Base-by-base conservation (phyloP, 2,888 invertebrate species). In the Portevinia maculata region DNA sequence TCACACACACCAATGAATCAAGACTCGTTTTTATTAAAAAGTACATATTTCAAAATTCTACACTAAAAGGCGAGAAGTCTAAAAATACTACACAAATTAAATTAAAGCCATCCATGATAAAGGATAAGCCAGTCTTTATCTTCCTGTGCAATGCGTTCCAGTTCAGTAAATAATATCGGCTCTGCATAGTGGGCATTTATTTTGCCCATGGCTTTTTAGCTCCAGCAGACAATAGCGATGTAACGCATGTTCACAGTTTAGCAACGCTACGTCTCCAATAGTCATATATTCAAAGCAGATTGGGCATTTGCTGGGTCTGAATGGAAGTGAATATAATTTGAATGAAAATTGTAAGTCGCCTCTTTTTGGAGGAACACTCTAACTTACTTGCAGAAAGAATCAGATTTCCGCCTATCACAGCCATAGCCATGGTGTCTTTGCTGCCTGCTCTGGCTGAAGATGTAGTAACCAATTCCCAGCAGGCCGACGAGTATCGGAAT, bases 221-320 rank as follows among this genome's bases (percentile, higher is more conserved):
- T 64, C 53, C 3, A 15, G 13, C 37, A 39, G 30, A 15, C 88
- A 88, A 0, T 0, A 0, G 3, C 0, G 0, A 30, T 88, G 88
- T n/a, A 87, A 11, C 0, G 85, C 85, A 60, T 88, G 88, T 7
- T 71, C 69, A 55, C 88, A 88, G 0, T 8, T 46, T 0, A 88
- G 17, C 4, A 71, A 70, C 0, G 6, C 8, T 41, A 87, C 86
- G 1, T 64, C 30, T 0, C 5, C 0, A 0, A 1, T 9, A 0
- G 3, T 3, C 65, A 88, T 74, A 1, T 60, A 32, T 0, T 86
- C 59, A 3, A 55, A 19, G 48, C 88, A 88, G 13, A 88, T 86
- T 0, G 59, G 6, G 32, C 88, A 88, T 28, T 7, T 8, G 11
- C 28, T 37, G 3, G 2, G 3, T 4, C 13, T 28, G 13, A 5